Evolutionary conservation across 2,113 vertebrate genomes (phyloP).

Genomic region (Megalops atlanticus): DNA sequence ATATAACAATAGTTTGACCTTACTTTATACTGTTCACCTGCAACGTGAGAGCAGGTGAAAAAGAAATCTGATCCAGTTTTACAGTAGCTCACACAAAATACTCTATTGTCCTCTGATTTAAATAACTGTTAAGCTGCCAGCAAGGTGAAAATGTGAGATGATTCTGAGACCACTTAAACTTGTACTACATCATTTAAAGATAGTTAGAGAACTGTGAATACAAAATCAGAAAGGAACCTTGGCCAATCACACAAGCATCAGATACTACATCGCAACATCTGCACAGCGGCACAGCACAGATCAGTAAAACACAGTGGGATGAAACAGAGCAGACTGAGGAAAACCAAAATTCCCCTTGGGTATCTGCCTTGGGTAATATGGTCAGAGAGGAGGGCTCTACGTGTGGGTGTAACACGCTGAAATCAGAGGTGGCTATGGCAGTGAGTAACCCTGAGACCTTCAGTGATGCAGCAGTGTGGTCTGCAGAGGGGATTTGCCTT

Average conservation of each 20-base stretch:
- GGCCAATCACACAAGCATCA: not conserved
- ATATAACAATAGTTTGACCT: too few species aligned
- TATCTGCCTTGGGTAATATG: not conserved
- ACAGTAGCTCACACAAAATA: too few species aligned
- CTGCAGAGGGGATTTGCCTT: not conserved
- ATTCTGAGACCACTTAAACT: too few species aligned
- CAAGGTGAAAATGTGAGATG: too few species aligned
- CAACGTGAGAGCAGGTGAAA: too few species aligned
- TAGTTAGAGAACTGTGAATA: too few species aligned
- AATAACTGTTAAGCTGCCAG: too few species aligned
- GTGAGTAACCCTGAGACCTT: not conserved
- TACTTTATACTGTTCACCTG: too few species aligned
- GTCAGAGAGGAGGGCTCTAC: not conserved
- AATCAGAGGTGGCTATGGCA: not conserved
- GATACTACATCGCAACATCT: not conserved
- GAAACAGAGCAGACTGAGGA: conserved; percentile 2
- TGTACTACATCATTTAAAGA: too few species aligned
- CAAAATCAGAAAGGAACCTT: not conserved
- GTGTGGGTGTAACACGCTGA: not conserved
- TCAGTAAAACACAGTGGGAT: not conserved
- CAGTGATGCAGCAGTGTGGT: not conserved
- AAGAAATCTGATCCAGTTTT: too few species aligned
- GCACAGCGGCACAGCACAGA: not conserved
- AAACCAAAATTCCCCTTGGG: not conserved
- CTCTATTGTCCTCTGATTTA: too few species aligned